phyloP scores from a whole-genome alignment of 2,113 vertebrate genomes.

The Hemichromis elongatus region DNA sequence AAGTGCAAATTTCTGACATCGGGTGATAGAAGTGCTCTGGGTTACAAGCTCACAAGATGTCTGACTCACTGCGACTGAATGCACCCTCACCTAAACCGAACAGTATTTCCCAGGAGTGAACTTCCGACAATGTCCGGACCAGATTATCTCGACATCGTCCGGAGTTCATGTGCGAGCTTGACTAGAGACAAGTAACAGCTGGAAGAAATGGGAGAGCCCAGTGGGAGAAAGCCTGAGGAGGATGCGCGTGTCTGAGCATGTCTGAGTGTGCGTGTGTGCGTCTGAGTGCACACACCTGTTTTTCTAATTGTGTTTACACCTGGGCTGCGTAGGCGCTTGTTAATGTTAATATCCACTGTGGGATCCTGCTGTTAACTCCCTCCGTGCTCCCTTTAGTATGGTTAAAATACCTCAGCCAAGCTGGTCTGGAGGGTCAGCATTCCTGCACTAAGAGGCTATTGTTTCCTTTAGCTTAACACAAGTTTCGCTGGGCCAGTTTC shows the following conservation, averaged over 20 bases:
- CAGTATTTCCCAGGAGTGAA: not conserved
- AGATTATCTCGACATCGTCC: not conserved
- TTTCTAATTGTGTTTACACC: not conserved
- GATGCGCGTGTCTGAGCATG: not conserved
- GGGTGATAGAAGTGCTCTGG: not conserved
- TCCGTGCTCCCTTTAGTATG: not conserved
- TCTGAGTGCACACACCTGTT: not conserved
- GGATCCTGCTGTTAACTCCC: not conserved
- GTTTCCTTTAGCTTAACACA: constrained; percentile 27
- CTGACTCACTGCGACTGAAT: not conserved
- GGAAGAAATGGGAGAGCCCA: not conserved
- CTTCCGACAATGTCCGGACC: not conserved
- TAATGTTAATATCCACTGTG: not conserved
- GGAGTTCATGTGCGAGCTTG: not conserved
- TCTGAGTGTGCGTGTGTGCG: fast-evolving
- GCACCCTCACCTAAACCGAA: not conserved
- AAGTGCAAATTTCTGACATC: not conserved
- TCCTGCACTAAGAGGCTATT: constrained; percentile 54
- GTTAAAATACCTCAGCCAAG: not conserved
- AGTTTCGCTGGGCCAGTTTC: constrained; percentile 35
- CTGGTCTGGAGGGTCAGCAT: constrained; percentile 40
- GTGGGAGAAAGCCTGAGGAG: not conserved
- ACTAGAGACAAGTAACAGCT: not conserved
- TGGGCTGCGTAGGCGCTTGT: not conserved
- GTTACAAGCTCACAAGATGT: not conserved